phyloP scores from a whole-genome alignment of 2,888 invertebrate species.

The Zygogramma bicolorata region DNA sequence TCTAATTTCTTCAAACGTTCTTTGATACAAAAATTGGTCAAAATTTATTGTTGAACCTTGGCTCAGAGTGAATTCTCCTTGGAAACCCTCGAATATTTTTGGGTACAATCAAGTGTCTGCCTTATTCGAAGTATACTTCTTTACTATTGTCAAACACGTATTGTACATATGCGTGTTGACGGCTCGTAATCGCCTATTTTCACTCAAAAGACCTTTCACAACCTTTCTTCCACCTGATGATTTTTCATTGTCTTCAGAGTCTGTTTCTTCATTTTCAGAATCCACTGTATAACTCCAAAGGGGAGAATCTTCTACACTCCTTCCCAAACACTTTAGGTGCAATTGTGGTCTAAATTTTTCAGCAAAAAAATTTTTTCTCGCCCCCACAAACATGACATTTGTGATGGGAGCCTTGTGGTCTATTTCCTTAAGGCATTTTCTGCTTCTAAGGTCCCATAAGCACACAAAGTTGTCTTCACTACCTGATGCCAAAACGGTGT shows the following conservation, averaged over 20 bases:
- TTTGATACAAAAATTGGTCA: neutral
- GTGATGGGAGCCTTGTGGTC: constrained; percentile 81
- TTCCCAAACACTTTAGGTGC: constrained; percentile 74
- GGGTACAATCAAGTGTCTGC: neutral
- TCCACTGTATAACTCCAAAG: too few relatives aligned
- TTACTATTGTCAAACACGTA: constrained; percentile 46
- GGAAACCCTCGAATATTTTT: too few relatives aligned
- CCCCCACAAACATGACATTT: constrained; percentile 76
- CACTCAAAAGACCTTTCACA: constrained; percentile 67
- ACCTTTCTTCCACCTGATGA: constrained; percentile 42
- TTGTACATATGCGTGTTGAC: constrained; percentile 74
- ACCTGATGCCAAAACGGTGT: constrained; percentile 80
- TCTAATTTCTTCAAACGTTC: too few relatives aligned
- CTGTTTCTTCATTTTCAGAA: constrained; percentile 62
- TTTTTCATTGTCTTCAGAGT: constrained; percentile 54
- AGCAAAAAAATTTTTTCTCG: constrained; percentile 72
- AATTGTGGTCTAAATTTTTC: constrained; percentile 72
- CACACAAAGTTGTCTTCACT: constrained; percentile 80
- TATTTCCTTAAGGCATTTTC: constrained; percentile 78
- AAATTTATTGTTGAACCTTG: neutral
- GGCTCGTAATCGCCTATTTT: constrained; percentile 70
- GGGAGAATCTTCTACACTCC: constrained; percentile 75
- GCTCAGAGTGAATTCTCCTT: too few relatives aligned
- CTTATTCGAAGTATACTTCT: constrained; percentile 38
- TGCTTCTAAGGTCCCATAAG: constrained; percentile 85